Base-by-base conservation (phyloP, 2,888 invertebrate species). In the Pseudococcus viburni region DNA sequence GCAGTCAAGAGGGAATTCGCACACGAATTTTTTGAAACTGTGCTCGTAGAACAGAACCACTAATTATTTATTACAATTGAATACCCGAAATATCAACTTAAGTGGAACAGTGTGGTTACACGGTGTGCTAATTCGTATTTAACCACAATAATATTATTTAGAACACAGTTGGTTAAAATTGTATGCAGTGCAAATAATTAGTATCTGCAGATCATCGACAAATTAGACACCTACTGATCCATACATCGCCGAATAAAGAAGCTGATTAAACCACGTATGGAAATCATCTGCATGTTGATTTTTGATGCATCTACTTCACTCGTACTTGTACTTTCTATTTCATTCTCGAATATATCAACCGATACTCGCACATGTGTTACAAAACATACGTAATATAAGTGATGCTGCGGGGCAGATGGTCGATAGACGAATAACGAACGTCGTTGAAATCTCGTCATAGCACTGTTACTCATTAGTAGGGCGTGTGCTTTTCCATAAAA, bases 311-410 rank as follows among this genome's bases (percentile, higher is more conserved):
- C 59, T 17, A 6, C 17, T n/a, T 8, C 7, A 59, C 15, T 59
- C n/a, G n/a, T 59, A 59, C 59, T 59, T 59, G n/a, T 19, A 59
- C 59, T 59, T 59, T 59, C 59, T 59, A n/a, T 59, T 59, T 19
- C n/a, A 19, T 6, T 5, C 7, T 59, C 59, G 59, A 59, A 59
- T 17, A 42, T 42, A 59, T 0, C 59, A 59, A 59, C 59, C n/a
- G 59, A 4, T 42, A 5, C 8, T 42, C 6, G 5, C n/a, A 42
- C 17, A 7, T 7, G 59, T 59, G n/a, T 59, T n/a, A 7, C 12
- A 19, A 59, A 59, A 19, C 4, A n/a, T 15, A n/a, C n/a, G n/a
- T 17, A 59, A 7, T 42, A 59, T 1, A 12, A 8, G 12, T 12
- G 48, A 51, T 51, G 48, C 15, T 15, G 12, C 15, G 48, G 12